Evolutionary conservation across 30 jellyfish, hydroid and myxozoan species (phyloP), one percentile per base, ranked within the genome.

Genomic region (Nemopilema nomurai): DNA sequence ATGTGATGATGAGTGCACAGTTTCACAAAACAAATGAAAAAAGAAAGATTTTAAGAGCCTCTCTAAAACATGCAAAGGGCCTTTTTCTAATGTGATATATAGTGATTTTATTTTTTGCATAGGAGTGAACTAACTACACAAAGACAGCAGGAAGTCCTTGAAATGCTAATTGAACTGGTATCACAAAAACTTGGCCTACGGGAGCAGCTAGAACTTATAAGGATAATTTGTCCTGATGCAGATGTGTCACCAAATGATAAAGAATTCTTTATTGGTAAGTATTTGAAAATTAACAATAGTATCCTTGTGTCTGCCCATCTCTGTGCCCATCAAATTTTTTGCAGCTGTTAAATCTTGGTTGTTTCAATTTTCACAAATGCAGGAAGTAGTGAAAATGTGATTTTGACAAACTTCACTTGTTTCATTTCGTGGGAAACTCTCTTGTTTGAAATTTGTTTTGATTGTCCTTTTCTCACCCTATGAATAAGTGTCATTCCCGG

Each of bases 241-340:
- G 79, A 89, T 76, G 93, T 93, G 21, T 70, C 88, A 16, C 98
- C 97, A 49, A 88, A 75, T 24, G 98, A 93, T 71, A 89, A 94
- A 33, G 98, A 93, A 81, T 93, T 87, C 69, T 92, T 93, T 77
- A 93, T 93, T 7, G 98, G 98, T 93, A 80, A 17, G 65, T 70
- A 8, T 0, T 9, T 4, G 23, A 23, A 24, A 18, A 51, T 4
- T 80, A 13, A 33, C 20, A 69, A 20, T 7, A 70, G 62, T 28
- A 20, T 27, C 6, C 20, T 21, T 20, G 19, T 19, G 28, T 25
- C 8, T 19, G 23, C 13, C 69, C 1, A 18, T 72, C n/a, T 41
- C 52, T 33, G 25, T 23, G 80, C 29, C 29, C 8, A 69, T 9
- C 18, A 23, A 13, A 13, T 24, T 8, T 9, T 67, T 17, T 67